Conservation (phyloP, 2,113 vertebrate genomes). For the Silurus asotus region DNA sequence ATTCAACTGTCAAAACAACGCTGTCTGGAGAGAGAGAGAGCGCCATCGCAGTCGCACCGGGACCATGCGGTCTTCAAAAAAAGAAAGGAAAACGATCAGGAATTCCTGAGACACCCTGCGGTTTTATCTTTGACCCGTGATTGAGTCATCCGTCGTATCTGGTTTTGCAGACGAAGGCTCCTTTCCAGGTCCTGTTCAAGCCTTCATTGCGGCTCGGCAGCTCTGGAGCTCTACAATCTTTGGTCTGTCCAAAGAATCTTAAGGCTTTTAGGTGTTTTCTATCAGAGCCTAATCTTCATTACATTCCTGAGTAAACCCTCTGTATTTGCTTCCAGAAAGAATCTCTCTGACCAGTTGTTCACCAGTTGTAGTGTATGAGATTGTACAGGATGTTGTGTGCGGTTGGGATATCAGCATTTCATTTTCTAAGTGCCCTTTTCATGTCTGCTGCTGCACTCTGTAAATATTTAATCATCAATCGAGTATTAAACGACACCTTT, state of each 20-base stretch:
- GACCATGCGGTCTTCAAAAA: constrained; percentile 11
- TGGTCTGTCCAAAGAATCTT: not conserved
- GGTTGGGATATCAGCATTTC: not conserved
- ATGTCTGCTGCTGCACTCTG: not conserved
- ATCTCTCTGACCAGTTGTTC: no score
- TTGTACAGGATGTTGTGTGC: not conserved
- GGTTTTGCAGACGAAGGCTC: constrained; percentile 45
- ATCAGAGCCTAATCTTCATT: not conserved
- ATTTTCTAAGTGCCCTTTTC: not conserved
- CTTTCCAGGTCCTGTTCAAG: constrained; percentile 22
- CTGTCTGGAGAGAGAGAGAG: constrained; percentile 17
- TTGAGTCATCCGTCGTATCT: constrained; percentile 59
- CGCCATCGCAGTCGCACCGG: not conserved
- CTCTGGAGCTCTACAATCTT: no score
- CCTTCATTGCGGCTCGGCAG: constrained; percentile 5
- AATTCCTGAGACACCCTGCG: constrained; percentile 12
- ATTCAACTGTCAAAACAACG: constrained; percentile 43
- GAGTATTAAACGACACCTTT: not conserved
- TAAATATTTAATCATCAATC: not conserved
- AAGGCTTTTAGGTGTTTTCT: not conserved
- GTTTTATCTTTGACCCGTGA: constrained; percentile 45
- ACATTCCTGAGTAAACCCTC: not conserved
- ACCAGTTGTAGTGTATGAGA: no score
- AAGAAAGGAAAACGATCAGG: not conserved
- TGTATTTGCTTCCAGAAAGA: not conserved